A percentile compares a stretch with the other conserved stretches of the same genome.
These are phyloP conservation scores for Schlechtendalia chinensis DNA, from an alignment of 1,140 invertebrate species.

Conservation along the genomic window DNA sequence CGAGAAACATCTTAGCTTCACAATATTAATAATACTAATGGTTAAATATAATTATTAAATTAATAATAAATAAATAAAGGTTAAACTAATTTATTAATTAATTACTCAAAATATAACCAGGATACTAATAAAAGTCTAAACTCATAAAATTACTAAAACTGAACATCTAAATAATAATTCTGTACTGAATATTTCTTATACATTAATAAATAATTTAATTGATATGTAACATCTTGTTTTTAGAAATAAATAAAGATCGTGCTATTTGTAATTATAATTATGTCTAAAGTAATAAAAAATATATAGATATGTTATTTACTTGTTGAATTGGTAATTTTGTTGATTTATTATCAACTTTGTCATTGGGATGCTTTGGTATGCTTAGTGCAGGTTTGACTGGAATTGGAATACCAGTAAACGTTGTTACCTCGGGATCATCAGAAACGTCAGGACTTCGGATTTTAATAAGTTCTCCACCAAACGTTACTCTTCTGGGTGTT, in stretches of 20 bases:
- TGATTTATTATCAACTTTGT: background rate
- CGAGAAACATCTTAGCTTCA: background rate
- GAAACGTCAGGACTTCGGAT: slow-evolving; percentile 72
- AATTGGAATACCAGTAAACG: slow-evolving; percentile 52
- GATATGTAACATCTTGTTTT: background rate
- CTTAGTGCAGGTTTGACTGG: slow-evolving; percentile 53
- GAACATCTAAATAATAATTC: too few relatives aligned
- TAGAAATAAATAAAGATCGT: background rate
- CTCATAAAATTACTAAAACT: too few relatives aligned
- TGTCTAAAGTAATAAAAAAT: background rate
- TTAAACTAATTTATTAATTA: too few relatives aligned
- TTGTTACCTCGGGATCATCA: slow-evolving; percentile 60
- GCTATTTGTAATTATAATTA: background rate
- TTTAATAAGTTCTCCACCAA: slow-evolving; percentile 79
- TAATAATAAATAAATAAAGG: background rate
- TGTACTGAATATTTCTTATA: too few relatives aligned
- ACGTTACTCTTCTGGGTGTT: slow-evolving; percentile 65
- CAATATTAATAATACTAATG: background rate
- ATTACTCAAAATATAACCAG: too few relatives aligned
- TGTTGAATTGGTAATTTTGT: slow-evolving; percentile 5
- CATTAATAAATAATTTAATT: too few relatives aligned
- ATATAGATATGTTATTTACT: slow-evolving; percentile 1
- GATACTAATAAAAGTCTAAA: too few relatives aligned
- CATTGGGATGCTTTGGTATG: slow-evolving; percentile 51
- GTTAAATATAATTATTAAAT: background rate